Evolutionary conservation across 2,113 vertebrate species (phyloP), one percentile per base, ranked within the genome.

Genomic region (Stigmatopora nigra): DNA sequence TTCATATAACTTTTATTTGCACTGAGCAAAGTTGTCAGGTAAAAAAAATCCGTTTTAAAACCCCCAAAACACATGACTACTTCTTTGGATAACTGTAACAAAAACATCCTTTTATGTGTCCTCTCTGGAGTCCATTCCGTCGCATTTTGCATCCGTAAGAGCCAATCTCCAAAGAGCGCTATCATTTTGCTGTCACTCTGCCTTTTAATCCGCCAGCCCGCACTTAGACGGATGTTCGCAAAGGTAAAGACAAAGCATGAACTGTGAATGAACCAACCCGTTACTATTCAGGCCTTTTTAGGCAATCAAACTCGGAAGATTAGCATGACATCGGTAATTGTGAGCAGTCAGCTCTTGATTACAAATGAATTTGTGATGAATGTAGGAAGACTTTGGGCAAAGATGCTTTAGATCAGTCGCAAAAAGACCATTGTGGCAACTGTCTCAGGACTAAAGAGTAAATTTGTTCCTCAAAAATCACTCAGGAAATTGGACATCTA

Each of bases 291-390:
- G 58, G 17, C 58, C 19, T 44, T 45, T 38, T 8, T 41, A 61
- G 38, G 36, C 58, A 61, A 61, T 61, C 59, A 61, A 61, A 61
- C 12, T 7, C 2, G 4, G 35, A 15, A 15, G 38, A 61, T 45
- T 13, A 20, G 35, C 57, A 19, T 41, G 6, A 19, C 36, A 45
- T 5, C 14, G 19, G 59, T 61, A 19, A 45, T 61, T 61, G 58
- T 59, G 35, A 59, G 57, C 57, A 22, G 53, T 56, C 52, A 58
- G 56, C 15, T 36, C 16, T 31, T 59, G 57, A 60, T 60, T 41
- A 19, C 57, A 14, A 4, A 25, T 6, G 20, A 25, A 55, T 55
- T 11, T 14, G 10, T 12, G 10, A 60, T 44, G 36, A 60, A 59
- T 59, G 57, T 16, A 4, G 38, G 57, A 36, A n/a, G 38, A 44